Base-by-base conservation (phyloP, 2,113 vertebrate genomes). In the Rhynchomys soricoides region DNA sequence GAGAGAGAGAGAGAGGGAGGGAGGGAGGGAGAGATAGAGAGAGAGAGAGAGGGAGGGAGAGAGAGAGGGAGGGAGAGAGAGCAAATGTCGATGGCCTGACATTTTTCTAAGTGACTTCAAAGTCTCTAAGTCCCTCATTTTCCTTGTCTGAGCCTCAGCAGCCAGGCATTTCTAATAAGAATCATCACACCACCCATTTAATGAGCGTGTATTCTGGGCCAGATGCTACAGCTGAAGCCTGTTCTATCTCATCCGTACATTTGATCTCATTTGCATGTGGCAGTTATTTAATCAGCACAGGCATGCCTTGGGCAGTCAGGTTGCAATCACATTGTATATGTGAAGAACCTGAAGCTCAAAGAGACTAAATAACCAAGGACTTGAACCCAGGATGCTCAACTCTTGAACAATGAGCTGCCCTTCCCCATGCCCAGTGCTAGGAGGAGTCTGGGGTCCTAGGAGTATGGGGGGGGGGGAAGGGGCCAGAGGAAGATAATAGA, bases 391-490 rank as follows among this genome's bases (percentile, higher is more conserved):
- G 43, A 52, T n/a, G 12, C 45, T 73, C 26, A 40, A 13, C 90
- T 71, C 7, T 29, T 75, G 68, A 73, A 7, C 43, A 59, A 12
- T 24, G 77, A 68, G 62, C 45, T 12, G 17, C 45, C 74, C 52
- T 73, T 74, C 52, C 26, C 77, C 0, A 5, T 0, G 6, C 50
- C 57, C 81, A 19, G 15, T 2, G 3, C 24, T 15, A 43, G 12
- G 45, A 52, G 48, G 40, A 24, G 17, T 78, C 13, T 48, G 77
- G 82, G 37, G 40, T 55, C 16, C 10, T 50, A 6, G 24, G 77
- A 19, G 1, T 34, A 5, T 19, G 17, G 3, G 3, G 8, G 4
- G 0, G 34, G 0, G 31, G 34, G 4, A 6, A 17, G n/a, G 45
- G 21, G n/a, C n/a, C n/a, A n/a, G n/a, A 86, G 37, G 85, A 29